Conservation (phyloP, 2,113 vertebrate species). For the Prionailurus bengalensis region DNA sequence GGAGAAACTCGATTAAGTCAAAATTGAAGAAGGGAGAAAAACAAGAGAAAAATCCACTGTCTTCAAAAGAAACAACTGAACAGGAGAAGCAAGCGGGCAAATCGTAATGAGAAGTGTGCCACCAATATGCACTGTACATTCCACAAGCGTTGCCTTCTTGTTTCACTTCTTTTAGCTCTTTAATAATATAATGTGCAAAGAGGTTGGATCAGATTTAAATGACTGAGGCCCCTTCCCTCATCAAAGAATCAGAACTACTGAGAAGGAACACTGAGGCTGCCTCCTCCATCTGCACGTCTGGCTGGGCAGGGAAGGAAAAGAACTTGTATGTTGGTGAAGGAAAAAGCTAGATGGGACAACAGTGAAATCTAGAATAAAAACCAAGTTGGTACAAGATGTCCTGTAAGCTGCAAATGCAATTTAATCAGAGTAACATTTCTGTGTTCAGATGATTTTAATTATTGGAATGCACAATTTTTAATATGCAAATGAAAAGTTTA, state of each 20-base stretch:
- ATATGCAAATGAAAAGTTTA: neutral
- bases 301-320: neutral
- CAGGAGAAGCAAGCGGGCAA: neutral
- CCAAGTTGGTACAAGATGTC: neutral
- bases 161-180: neutral
- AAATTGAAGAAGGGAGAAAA: neutral
- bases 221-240: neutral
- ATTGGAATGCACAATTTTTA: neutral
- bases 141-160: neutral
- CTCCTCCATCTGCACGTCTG: neutral
- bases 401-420: neutral
- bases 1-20: neutral
- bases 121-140: neutral
- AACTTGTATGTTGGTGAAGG: neutral
- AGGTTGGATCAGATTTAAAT: neutral
- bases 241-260: neutral
- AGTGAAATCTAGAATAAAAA: neutral
- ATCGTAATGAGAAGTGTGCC: neutral
- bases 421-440: neutral
- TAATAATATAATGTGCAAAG: neutral
- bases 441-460: neutral
- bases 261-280: neutral
- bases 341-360: neutral
- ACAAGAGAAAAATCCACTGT: neutral
- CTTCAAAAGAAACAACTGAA: neutral